These are phyloP conservation scores for Popillia japonica DNA, from an alignment of 1,140 invertebrate genomes.

Conservation along the genomic window DNA sequence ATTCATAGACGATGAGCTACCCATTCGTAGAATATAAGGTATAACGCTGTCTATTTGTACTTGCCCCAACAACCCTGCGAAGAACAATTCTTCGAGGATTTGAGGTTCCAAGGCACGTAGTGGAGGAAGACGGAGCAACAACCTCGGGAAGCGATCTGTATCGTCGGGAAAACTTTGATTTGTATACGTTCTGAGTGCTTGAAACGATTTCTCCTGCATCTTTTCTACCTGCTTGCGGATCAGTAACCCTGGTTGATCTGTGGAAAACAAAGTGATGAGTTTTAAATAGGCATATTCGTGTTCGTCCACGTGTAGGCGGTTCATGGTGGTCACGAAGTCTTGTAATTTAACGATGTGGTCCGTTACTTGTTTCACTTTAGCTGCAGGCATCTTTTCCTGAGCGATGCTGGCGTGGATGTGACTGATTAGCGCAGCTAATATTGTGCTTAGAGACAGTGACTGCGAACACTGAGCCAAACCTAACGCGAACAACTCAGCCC, in stretches of 20 bases:
- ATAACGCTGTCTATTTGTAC: constrained; percentile 92
- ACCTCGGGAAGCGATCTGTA: constrained; percentile 70
- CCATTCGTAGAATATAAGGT: constrained; percentile 89
- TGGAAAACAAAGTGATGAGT: constrained; percentile 82
- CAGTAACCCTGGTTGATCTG: constrained; percentile 62
- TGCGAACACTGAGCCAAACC: constrained; percentile 90
- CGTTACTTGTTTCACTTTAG: constrained; percentile 78
- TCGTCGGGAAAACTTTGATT: constrained; percentile 62
- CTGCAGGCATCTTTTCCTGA: constrained; percentile 76
- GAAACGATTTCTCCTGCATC: constrained; percentile 77
- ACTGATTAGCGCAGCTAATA: constrained; percentile 82
- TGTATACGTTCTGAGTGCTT: constrained; percentile 72
- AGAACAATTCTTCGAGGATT: constrained; percentile 92
- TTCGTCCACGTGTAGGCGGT: constrained; percentile 78
- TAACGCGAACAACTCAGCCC: constrained; percentile 93
- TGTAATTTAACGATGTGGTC: constrained; percentile 85
- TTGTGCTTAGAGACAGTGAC: constrained; percentile 80
- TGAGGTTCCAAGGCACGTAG: constrained; percentile 79
- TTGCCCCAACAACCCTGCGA: constrained; percentile 89
- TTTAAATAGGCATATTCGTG: constrained; percentile 92
- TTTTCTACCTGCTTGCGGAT: constrained; percentile 64
- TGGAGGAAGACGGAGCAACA: constrained; percentile 78
- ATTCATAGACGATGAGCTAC: constrained; percentile 42
- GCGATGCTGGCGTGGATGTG: constrained; percentile 72
- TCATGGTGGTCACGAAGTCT: constrained; percentile 81